These are phyloP conservation scores for Aspidiotus destructor DNA, from an alignment of 2,888 invertebrate genomes.

Conservation along the genomic window DNA sequence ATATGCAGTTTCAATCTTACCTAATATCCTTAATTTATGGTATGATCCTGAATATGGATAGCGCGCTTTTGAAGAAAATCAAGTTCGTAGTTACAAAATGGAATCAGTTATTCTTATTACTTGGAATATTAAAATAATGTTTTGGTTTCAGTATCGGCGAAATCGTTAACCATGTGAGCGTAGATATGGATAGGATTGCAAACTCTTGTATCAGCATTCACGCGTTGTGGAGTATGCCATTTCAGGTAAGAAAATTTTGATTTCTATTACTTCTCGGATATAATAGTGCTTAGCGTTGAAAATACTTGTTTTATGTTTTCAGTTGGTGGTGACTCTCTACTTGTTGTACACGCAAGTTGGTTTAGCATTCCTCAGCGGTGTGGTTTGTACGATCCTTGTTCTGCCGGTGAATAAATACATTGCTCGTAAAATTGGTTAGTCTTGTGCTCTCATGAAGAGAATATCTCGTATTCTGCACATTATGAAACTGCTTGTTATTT, in stretches of 20 bases:
- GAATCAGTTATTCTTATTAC: background rate
- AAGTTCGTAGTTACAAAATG: conserved; percentile 37
- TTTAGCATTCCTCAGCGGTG: conserved; percentile 79
- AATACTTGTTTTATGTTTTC: conserved; percentile 40
- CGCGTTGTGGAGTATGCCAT: conserved; percentile 90
- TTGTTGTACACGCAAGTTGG: conserved; percentile 83
- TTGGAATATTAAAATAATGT: background rate
- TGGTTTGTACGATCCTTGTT: conserved; percentile 71
- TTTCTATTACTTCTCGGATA: background rate
- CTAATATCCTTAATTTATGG: conserved; percentile 73
- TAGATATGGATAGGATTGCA: conserved; percentile 88
- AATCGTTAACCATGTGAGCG: conserved; percentile 93
- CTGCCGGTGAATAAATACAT: conserved; percentile 88
- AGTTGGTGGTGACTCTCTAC: conserved; percentile 70
- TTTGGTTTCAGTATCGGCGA: conserved; percentile 58
- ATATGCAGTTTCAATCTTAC: conserved; percentile 76
- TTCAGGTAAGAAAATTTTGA: conserved; percentile 52
- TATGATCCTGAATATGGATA: conserved; percentile 50
- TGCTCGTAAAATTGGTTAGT: conserved; percentile 71
- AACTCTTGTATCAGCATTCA: conserved; percentile 95
- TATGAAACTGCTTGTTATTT: background rate
- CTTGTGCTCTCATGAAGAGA: background rate
- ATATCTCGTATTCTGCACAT: no score
- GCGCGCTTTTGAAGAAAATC: conserved; percentile 42
- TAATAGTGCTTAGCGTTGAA: background rate